Evolutionary conservation across 2,888 invertebrate species (phyloP), one percentile per base, ranked within the genome.

Genomic region (Hydroisotoma schaefferi): DNA sequence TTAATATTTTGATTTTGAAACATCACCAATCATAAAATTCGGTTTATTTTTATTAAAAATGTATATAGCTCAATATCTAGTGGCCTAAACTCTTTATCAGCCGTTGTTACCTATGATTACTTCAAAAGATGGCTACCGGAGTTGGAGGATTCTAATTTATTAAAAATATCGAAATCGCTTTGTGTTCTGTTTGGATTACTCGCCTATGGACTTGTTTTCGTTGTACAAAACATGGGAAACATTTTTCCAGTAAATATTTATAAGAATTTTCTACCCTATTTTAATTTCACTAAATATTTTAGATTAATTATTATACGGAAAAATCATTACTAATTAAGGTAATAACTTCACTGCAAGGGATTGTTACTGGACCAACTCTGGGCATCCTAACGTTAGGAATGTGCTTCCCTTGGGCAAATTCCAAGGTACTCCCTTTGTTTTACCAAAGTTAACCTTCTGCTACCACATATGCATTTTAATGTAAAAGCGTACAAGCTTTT

Each of bases 211-310:
- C 44, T 65, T 25, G 57, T 68, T 10, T 63, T 68, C 46, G 59
- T 59, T 6, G 65, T 59, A n/a, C 62, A 67, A 49, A 46, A 65
- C 49, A 52, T 68, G n/a, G 65, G 65, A 57, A 65, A 62, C 38
- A 44, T 65, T 44, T 47, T 65, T 48, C 65, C 61, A 12, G 65
- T 65, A 65, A 38, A n/a, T n/a, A n/a, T n/a, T n/a, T n/a, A n/a
- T n/a, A n/a, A n/a, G n/a, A n/a, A n/a, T n/a, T 23, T 52, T 2
- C 6, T n/a, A n/a, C n/a, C n/a, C n/a, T 15, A 33, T 33, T 33
- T 33, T 33, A 33, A 22, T 33, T 33, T 10, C 15, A 6, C 15
- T 33, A 33, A 15, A 33, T 15, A 33, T 33, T 10, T 33, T 33
- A 15, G 33, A 15, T 10, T 33, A 33, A 33, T 15, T 15, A 33